A percentile compares a stretch with the other conserved stretches of the same genome.
Evolutionary conservation across 2,888 invertebrate species (phyloP).

Genomic region (Drosophila ustulata): DNA sequence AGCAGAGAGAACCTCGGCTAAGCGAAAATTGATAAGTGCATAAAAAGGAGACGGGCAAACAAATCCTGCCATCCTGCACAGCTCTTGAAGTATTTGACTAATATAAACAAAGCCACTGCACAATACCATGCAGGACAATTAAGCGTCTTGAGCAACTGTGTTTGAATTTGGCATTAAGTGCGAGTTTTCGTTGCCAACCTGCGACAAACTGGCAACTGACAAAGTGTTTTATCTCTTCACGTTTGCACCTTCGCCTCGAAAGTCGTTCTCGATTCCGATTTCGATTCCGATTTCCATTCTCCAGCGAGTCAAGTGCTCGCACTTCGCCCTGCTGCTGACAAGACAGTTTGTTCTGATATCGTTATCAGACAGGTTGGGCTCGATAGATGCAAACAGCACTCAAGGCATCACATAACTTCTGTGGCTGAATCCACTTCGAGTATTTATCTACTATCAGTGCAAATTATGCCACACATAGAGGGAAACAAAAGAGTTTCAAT

Average conservation of each 20-base stretch:
- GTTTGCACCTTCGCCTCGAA: not conserved
- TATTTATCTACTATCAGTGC: no score
- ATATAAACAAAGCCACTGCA: slow-evolving; percentile 50
- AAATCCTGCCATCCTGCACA: slow-evolving; percentile 31
- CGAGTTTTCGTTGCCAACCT: slow-evolving; percentile 25
- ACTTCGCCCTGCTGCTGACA: slow-evolving; percentile 26
- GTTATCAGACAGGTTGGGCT: slow-evolving; percentile 49
- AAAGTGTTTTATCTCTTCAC: slow-evolving; percentile 30
- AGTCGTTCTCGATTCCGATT: not conserved
- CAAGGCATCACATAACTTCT: slow-evolving; percentile 1
- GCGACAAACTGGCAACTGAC: slow-evolving; percentile 33
- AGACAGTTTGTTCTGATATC: slow-evolving; percentile 50
- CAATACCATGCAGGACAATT: slow-evolving; percentile 32
- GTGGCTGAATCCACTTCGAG: no score
- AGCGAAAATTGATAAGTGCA: slow-evolving; percentile 72
- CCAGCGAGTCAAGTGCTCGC: slow-evolving; percentile 13
- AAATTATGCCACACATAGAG: no score
- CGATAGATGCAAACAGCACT: slow-evolving; percentile 45
- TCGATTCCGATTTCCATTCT: slow-evolving; percentile 9
- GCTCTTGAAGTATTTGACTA: slow-evolving; percentile 51
- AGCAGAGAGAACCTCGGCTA: slow-evolving; percentile 27
- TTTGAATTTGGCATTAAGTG: slow-evolving; percentile 49
- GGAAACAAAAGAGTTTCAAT: not conserved
- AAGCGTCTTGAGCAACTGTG: slow-evolving; percentile 31
- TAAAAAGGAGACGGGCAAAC: slow-evolving; percentile 47